Base-by-base conservation (phyloP, 2,888 invertebrate genomes). In the Xylota segnis region DNA sequence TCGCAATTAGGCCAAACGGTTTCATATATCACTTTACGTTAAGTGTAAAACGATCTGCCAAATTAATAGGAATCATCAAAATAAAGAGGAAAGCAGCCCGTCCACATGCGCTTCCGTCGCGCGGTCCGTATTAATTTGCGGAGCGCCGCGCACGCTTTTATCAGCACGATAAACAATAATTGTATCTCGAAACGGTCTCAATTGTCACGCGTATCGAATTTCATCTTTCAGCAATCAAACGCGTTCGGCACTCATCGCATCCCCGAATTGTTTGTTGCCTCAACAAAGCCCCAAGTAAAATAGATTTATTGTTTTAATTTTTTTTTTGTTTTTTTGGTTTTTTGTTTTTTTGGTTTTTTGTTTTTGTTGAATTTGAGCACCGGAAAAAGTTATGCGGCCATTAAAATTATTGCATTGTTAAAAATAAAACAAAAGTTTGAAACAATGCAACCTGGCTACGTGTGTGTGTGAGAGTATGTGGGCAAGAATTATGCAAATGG, bases 401-500 rank as follows among this genome's bases (percentile, higher is more conserved):
- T 70, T 56, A 70, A 52, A 54, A 68, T 18, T 18, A 50, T 47
- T 65, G 32, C 32, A 47, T 65, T 65, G 32, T 61, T 1, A 27
- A 23, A 4, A 27, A 7, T 5, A 47, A 23, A 23, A 23, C 3
- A 23, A 47, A 47, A 34, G 9, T 54, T 50, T 54, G 10, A 29
- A 68, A 68, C 54, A 68, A 68, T 68, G 4, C 68, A 56, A 10
- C 40, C 23, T 23, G 23, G 12, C 29, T 40, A 18, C 9, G 54
- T 12, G 12, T 37, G 16, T 16, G 12, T 7, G 10, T 4, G 6
- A 32, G 7, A 10, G 37, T 40, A 14, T 56, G 54, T 10, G 54
- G 29, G 56, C 40, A 66, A 61, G 52, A 77, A 70, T 77, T 72
- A 75, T 75, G 83, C 76, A 76, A 77, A 83, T 74, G 58, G 66